Evolutionary conservation across 2,888 invertebrate species (phyloP).

Genomic region (Drosophila kuntzei): DNA sequence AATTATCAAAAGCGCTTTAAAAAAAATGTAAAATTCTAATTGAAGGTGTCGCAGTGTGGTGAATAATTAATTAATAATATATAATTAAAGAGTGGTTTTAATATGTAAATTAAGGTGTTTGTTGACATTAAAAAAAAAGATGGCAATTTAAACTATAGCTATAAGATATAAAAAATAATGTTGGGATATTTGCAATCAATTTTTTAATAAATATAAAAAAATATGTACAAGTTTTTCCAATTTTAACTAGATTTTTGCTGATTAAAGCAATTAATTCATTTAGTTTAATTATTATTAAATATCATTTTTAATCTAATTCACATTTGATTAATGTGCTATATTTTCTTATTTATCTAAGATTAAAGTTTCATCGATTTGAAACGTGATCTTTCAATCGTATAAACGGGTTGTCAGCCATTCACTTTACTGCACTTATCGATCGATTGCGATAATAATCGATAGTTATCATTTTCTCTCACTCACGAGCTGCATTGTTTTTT

Average conservation of each 20-base stretch:
- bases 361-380: slow-evolving; percentile 7
- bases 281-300: no score
- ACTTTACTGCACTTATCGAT: slow-evolving; percentile 44
- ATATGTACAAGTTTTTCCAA: neutral
- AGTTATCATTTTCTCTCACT: slow-evolving; percentile 8
- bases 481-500: slow-evolving; percentile 7
- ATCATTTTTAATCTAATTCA: no score
- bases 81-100: neutral
- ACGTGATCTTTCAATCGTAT: slow-evolving; percentile 20
- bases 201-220: neutral
- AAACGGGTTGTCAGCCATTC: slow-evolving; percentile 29
- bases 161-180: neutral
- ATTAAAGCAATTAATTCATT: neutral
- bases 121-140: neutral
- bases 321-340: no score
- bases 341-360: no score
- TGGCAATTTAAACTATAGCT: neutral
- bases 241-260: neutral
- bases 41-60: slow-evolving; percentile 12
- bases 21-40: slow-evolving; percentile 11
- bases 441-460: slow-evolving; percentile 35
- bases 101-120: neutral
- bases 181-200: neutral
- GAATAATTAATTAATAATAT: slow-evolving; percentile 11
- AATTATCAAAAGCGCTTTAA: slow-evolving; percentile 6